Base-by-base conservation (phyloP, 1,140 invertebrate species). In the Euura saliciscinereae region DNA sequence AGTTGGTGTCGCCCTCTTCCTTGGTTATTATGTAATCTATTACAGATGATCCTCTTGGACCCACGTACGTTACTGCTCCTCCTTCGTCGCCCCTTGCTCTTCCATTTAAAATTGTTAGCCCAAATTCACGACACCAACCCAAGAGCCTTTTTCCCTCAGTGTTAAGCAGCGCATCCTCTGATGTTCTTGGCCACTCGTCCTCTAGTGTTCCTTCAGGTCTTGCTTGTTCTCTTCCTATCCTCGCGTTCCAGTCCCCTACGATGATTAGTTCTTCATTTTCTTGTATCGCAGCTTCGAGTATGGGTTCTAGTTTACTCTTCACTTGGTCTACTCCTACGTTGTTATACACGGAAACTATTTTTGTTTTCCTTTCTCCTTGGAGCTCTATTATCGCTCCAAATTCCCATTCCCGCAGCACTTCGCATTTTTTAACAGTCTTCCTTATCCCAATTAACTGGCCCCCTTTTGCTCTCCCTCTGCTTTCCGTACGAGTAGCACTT, bases 271-370 rank as follows among this genome's bases (percentile, higher is more conserved):
- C 64, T 43, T 67, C 66, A 2, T 3, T 44, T 2, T 65, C 42
- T 8, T 59, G 28, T 43, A 46, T n/a, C 10, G 45, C 11, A 7
- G 45, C 44, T 43, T 65, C 43, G 10, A 73, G 43, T 45, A 70
- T 43, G 0, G 46, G 46, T 28, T 65, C 66, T 8, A 73, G 4
- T 3, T n/a, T 43, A 28, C 67, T 59, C 11, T 42, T 42, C 5
- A 66, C 51, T 44, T 73, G 13, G 2, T 7, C 42, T 0, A 65
- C 51, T 10, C 72, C 68, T 6, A 42, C 68, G 66, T 73, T 73
- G 66, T 66, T 73, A 69, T 70, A 73, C 7, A 66, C 44, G 28
- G 72, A 43, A n/a, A 73, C 67, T 11, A 73, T 73, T 7, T 69
- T 66, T 4, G 44, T 65, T 42, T 64, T 64, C 10, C n/a, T 66